These are phyloP conservation scores for Egretta garzetta DNA, from an alignment of 2,113 vertebrate genomes.

Conservation along the genomic window DNA sequence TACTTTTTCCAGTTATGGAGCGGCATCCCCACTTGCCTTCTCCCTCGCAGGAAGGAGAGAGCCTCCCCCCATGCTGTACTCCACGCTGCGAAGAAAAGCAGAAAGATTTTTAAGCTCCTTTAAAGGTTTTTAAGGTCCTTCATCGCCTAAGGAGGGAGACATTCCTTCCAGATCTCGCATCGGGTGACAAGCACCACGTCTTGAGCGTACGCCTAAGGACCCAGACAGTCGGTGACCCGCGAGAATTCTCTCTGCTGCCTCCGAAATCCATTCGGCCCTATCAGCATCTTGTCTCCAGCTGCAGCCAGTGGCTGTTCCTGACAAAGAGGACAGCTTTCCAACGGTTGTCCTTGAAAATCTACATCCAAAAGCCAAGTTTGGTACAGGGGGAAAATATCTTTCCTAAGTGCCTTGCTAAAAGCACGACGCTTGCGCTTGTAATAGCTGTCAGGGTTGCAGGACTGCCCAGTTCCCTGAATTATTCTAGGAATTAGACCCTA, in stretches of 20 bases:
- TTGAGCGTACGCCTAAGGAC: rapidly evolving
- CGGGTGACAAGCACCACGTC: neutral
- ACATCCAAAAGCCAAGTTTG: neutral
- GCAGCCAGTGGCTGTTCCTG: neutral
- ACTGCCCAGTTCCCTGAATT: neutral
- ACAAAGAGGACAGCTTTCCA: neutral
- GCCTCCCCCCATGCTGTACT: neutral
- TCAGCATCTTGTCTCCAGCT: neutral
- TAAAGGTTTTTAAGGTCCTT: neutral
- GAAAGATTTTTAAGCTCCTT: neutral
- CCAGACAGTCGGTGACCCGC: neutral
- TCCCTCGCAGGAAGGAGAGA: neutral
- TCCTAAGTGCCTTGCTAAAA: neutral
- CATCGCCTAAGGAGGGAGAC: neutral
- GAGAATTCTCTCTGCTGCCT: neutral
- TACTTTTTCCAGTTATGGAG: neutral
- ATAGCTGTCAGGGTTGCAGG: neutral
- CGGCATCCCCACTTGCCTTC: neutral
- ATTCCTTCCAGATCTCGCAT: neutral
- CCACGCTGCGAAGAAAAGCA: neutral
- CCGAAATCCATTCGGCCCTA: neutral
- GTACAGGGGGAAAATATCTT: neutral
- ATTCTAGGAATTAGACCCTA: neutral
- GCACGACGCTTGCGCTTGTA: neutral
- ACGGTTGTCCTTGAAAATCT: neutral